phyloP scores from a whole-genome alignment of 2,888 invertebrate species.

The Meghimatium bilineatum region DNA sequence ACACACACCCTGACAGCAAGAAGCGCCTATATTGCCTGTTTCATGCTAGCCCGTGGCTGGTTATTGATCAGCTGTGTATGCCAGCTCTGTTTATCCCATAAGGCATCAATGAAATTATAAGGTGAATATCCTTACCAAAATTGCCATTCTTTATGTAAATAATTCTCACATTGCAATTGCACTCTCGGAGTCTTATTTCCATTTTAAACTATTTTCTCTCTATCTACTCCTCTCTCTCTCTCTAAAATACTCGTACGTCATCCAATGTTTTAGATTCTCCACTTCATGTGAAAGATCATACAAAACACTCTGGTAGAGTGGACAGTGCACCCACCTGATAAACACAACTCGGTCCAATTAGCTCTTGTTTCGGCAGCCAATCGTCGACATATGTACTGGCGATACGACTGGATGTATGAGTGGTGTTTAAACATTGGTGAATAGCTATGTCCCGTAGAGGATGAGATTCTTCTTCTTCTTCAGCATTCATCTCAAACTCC shows the following conservation, averaged over 20 bases:
- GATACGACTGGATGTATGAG: too few species aligned
- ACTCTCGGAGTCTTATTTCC: not conserved
- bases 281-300: too few species aligned
- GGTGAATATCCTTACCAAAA: not conserved
- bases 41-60: not conserved
- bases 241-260: not conserved
- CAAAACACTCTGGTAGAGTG: too few species aligned
- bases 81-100: constrained; percentile 22
- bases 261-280: too few species aligned
- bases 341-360: too few species aligned
- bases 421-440: too few species aligned
- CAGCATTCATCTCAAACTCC: too few species aligned
- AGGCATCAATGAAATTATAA: constrained; percentile 24
- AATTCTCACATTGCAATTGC: not conserved
- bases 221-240: not conserved
- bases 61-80: constrained; percentile 24
- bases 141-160: not conserved
- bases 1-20: not conserved
- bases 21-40: not conserved
- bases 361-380: too few species aligned
- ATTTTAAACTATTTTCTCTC: not conserved
- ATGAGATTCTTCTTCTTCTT: too few species aligned
- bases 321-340: too few species aligned
- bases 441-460: too few species aligned
- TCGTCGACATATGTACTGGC: too few species aligned